Conservation (phyloP, 2,888 invertebrate species). For the Cheilosia scutellata region DNA sequence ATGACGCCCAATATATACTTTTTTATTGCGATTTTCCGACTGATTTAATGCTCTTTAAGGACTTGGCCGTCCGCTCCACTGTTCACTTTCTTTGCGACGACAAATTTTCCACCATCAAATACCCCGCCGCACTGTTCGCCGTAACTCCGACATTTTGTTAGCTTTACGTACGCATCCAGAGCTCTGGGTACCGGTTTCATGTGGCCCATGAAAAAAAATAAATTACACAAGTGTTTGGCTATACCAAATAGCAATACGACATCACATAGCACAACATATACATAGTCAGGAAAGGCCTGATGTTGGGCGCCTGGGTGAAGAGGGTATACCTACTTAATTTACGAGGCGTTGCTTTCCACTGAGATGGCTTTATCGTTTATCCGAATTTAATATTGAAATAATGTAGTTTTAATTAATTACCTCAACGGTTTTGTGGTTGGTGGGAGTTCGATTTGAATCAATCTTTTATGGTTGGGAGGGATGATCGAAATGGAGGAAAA, state of each 20-base stretch:
- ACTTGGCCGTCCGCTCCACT: conserved; percentile 43
- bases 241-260: conserved; percentile 48
- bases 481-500: not conserved
- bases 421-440: conserved; percentile 24
- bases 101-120: conserved; percentile 23
- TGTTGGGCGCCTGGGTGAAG: conserved; percentile 14
- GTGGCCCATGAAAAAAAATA: conserved; percentile 64
- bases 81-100: conserved; percentile 57
- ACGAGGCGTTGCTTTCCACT: conserved; percentile 73
- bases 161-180: conserved; percentile 66
- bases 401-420: conserved; percentile 75
- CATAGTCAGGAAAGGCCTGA: not conserved
- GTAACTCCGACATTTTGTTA: conserved; percentile 22
- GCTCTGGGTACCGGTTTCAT: conserved; percentile 37
- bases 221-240: conserved; percentile 74
- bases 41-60: conserved; percentile 78
- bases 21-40: conserved; percentile 79
- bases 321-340: conserved; percentile 59
- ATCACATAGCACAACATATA: conserved; percentile 20
- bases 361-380: conserved; percentile 66
- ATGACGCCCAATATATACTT: conserved; percentile 78
- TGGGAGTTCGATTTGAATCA: conserved; percentile 49
- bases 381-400: conserved; percentile 72
- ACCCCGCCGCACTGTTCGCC: not conserved
- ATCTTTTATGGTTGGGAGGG: conserved; percentile 1